Evolutionary conservation across 2,113 vertebrate species (phyloP).

Genomic region (Cyanoliseus patagonus): DNA sequence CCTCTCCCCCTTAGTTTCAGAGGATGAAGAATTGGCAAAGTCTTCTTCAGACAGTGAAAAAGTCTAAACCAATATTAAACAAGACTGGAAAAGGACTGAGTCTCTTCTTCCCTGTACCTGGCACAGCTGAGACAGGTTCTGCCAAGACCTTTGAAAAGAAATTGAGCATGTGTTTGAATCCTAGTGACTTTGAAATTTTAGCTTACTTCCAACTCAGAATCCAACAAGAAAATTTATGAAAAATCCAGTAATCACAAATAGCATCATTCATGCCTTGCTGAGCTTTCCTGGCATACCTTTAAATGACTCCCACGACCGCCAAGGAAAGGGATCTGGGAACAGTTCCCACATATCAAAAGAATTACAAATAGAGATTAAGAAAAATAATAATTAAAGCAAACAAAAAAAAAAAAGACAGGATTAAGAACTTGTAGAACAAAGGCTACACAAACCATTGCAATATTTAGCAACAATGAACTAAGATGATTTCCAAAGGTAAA

Average conservation of each 20-base stretch:
- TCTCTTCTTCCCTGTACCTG: not conserved
- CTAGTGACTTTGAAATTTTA: not conserved
- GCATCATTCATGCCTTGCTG: not conserved
- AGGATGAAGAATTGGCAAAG: not conserved
- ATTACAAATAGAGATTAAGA: not conserved
- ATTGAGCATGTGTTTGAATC: not conserved
- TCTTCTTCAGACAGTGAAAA: not conserved
- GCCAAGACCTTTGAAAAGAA: not conserved
- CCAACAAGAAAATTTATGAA: not conserved
- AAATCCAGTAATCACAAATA: not conserved
- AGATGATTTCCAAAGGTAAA: not conserved
- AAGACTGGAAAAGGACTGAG: not conserved
- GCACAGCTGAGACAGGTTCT: not conserved
- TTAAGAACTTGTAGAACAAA: not conserved
- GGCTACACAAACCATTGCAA: not conserved
- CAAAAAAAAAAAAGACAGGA: not conserved
- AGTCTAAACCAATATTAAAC: not conserved
- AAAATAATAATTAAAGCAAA: not conserved
- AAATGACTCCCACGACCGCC: not conserved
- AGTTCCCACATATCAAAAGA: not conserved
- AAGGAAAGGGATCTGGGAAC: slow-evolving; percentile 22
- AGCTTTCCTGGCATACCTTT: slow-evolving; percentile 20
- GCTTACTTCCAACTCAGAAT: not conserved
- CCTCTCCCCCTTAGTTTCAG: not conserved
- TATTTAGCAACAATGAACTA: not conserved